A percentile compares a stretch with the other conserved stretches of the same genome.
These are phyloP conservation scores for mouse (Mus musculus) DNA, from an alignment of 2,113 vertebrate species.

Conservation along the genomic window GRCm39 chr10:43642001-43642500, in stretches of 20 bases:
- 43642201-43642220: not conserved
- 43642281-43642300: not conserved
- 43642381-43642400: not conserved
- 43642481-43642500: not conserved
- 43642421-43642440: not conserved
- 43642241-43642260: not conserved
- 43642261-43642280: not conserved
- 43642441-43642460: not conserved
- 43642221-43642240: not conserved
- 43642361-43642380: not conserved
- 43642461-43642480: not conserved
- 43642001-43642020: not conserved
- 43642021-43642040: not conserved
- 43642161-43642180: constrained; percentile 1
- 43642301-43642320: not conserved
- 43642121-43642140: not conserved
- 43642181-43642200: not conserved
- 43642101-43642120: not conserved
- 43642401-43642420: not conserved
- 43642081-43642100: not conserved
- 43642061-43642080: not conserved
- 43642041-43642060: not conserved
- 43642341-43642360: not conserved
- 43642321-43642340: not conserved
- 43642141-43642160: not conserved